These are phyloP conservation scores for Penelope pileata DNA, from an alignment of 2,113 vertebrate species.

Conservation along the genomic window DNA sequence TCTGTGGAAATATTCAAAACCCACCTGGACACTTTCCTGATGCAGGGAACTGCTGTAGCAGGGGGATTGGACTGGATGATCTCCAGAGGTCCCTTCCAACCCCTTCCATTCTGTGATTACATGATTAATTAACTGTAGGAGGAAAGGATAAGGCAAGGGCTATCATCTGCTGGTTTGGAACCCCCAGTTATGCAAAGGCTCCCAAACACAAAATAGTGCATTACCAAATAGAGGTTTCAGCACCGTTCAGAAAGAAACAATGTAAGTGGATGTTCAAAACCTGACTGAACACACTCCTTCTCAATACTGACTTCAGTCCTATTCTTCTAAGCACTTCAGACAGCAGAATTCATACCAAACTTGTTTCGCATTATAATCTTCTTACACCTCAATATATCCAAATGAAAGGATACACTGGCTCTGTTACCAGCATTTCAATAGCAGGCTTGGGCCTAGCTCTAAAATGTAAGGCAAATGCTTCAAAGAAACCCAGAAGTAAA, in stretches of 20 bases:
- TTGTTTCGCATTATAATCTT: background rate
- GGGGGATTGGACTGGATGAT: too few species aligned
- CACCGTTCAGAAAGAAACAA: background rate
- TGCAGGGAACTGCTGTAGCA: too few species aligned
- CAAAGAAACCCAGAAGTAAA: background rate
- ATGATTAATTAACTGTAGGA: background rate
- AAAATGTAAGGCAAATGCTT: background rate
- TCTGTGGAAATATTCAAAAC: too few species aligned
- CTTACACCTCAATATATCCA: background rate
- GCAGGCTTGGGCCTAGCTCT: background rate
- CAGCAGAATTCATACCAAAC: background rate
- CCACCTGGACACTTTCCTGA: too few species aligned
- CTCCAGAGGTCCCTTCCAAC: too few species aligned
- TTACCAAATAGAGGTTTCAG: background rate
- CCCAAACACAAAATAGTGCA: background rate
- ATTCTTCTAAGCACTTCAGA: background rate
- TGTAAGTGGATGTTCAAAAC: background rate
- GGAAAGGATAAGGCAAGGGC: background rate
- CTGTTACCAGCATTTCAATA: background rate
- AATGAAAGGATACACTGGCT: background rate
- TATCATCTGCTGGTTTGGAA: background rate
- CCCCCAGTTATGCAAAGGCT: background rate
- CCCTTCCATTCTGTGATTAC: too few species aligned
- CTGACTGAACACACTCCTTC: fast-evolving
- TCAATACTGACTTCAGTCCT: background rate